Conservation (phyloP, 2,113 vertebrate genomes). For the Gymnorhina tibicen region DNA sequence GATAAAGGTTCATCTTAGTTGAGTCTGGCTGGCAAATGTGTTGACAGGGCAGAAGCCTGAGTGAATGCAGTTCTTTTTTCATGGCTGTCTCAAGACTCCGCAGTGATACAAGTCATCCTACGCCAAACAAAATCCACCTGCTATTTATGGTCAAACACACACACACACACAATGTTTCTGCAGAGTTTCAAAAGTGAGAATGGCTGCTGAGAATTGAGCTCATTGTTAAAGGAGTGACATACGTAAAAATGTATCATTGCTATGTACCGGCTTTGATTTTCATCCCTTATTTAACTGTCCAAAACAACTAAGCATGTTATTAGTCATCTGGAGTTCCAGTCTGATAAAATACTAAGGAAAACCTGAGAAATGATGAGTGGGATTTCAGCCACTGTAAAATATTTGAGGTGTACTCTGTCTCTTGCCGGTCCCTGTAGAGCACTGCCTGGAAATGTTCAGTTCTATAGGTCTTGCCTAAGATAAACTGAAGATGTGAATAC, state of each 20-base stretch:
- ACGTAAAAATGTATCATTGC: neutral
- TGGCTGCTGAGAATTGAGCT: neutral
- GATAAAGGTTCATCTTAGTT: neutral
- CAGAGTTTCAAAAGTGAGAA: neutral
- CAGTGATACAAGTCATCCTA: neutral
- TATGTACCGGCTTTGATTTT: neutral
- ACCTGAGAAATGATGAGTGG: neutral
- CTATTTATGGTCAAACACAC: neutral
- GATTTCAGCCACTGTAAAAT: neutral
- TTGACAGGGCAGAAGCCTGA: neutral
- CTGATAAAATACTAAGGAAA: neutral
- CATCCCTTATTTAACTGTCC: neutral
- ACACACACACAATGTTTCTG: neutral
- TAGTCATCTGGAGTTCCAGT: neutral
- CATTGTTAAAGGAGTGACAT: neutral
- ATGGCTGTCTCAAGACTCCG: neutral
- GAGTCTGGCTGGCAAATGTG: neutral
- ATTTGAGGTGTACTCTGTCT: neutral
- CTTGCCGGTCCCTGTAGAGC: neutral
- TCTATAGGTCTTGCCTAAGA: neutral
- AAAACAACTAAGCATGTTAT: neutral
- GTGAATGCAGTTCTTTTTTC: neutral
- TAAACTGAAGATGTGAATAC: neutral
- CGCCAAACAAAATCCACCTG: neutral
- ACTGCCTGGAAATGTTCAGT: neutral